A percentile compares a stretch with the other conserved stretches of the same genome.
phyloP scores from a whole-genome alignment of 2,113 vertebrate species.

The Phaethon lepturus region DNA sequence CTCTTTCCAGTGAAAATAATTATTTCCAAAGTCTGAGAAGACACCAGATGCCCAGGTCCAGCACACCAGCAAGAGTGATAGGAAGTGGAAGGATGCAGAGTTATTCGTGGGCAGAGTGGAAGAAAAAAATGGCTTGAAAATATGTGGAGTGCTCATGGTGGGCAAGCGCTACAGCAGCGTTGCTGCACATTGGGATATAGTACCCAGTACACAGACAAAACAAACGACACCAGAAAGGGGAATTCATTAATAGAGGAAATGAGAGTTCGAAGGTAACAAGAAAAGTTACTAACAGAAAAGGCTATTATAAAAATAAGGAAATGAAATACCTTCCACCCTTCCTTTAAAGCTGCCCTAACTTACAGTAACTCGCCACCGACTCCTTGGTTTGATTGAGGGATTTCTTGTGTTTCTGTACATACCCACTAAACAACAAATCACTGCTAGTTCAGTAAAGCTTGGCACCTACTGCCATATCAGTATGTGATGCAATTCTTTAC shows the following conservation, averaged over 20 bases:
- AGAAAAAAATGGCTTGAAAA: neutral
- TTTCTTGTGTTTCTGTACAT: neutral
- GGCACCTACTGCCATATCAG: neutral
- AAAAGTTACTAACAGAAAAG: conserved; percentile 26
- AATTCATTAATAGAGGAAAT: conserved; percentile 44
- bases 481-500: neutral
- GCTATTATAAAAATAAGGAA: conserved; percentile 50
- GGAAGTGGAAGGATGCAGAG: neutral
- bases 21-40: neutral
- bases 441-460: neutral
- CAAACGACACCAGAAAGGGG: neutral
- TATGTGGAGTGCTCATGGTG: neutral
- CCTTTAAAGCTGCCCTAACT: conserved; percentile 36
- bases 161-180: neutral
- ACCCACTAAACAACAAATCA: neutral
- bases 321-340: conserved; percentile 35
- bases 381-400: neutral
- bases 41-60: neutral
- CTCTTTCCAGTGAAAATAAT: neutral
- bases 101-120: neutral
- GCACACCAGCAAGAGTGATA: neutral
- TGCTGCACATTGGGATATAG: neutral
- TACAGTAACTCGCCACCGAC: neutral
- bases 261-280: conserved; percentile 41
- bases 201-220: neutral